A percentile compares a stretch with the other conserved stretches of the same genome.
phyloP scores from a whole-genome alignment of 2,888 invertebrate species.

The Lycia hirtaria region DNA sequence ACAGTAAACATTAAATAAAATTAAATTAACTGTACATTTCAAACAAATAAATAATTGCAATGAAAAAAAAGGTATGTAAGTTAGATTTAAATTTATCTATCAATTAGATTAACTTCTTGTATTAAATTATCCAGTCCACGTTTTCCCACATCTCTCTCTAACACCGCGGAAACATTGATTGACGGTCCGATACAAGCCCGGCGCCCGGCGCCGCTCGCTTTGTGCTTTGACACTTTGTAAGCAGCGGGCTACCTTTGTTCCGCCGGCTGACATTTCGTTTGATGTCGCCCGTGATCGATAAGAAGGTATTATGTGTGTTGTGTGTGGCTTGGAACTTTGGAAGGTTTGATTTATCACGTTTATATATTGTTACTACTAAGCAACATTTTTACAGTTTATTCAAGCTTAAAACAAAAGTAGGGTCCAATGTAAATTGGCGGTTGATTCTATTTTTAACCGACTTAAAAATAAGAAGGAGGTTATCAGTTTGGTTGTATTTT shows the following conservation, averaged over 20 bases:
- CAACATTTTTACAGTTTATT: no score
- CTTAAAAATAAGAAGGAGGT: no score
- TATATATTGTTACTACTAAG: no score
- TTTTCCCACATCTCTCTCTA: constrained; percentile 10
- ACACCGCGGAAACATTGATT: constrained; percentile 54
- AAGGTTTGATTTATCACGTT: constrained; percentile 1
- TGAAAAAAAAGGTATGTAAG: not conserved
- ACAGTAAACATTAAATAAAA: no score
- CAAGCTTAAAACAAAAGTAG: no score
- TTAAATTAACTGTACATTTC: no score
- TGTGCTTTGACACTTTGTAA: constrained; percentile 46
- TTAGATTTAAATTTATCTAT: not conserved
- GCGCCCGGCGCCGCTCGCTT: constrained; percentile 53
- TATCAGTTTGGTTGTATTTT: no score
- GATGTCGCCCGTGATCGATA: constrained; percentile 27
- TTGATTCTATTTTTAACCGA: no score
- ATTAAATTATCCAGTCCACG: constrained; percentile 5
- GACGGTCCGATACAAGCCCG: constrained; percentile 55
- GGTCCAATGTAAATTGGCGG: no score
- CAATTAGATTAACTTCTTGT: not conserved
- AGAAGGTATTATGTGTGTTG: constrained; percentile 6
- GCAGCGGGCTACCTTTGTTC: constrained; percentile 24
- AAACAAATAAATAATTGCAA: not conserved
- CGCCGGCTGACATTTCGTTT: constrained; percentile 28
- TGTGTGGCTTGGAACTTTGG: not conserved